Percentiles rank a stretch among this genome's conserved stretches.
Conservation (phyloP, 2,888 invertebrate species). For the Entomobrya proxima region DNA sequence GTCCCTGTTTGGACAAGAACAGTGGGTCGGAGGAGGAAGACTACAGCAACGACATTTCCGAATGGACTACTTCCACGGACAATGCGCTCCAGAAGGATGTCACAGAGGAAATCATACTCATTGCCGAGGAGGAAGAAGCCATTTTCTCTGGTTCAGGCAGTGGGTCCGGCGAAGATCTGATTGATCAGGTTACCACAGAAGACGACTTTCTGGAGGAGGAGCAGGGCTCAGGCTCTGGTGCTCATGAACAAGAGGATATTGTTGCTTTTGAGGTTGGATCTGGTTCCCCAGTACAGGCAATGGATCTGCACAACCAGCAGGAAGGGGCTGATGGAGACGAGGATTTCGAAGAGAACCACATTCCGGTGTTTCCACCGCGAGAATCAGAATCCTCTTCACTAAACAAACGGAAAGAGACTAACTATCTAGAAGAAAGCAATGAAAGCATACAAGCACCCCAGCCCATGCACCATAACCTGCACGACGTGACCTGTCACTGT, state of each 20-base stretch:
- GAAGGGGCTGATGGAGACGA: not conserved
- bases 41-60: slow-evolving; percentile 37
- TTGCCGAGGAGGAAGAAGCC: no score
- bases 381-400: not conserved
- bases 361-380: slow-evolving; percentile 41
- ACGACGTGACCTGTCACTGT: slow-evolving; percentile 36
- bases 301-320: no score
- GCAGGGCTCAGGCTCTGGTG: not conserved
- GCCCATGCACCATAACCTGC: not conserved
- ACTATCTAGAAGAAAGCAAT: not conserved
- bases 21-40: slow-evolving; percentile 2
- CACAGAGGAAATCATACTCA: not conserved
- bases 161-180: no score
- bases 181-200: not conserved
- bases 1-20: slow-evolving; percentile 69
- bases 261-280: not conserved
- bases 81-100: not conserved
- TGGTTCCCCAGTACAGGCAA: no score
- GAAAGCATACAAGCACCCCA: not conserved
- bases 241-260: not conserved
- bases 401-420: no score
- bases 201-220: not conserved
- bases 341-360: not conserved
- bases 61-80: not conserved
- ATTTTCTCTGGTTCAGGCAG: not conserved